Percentiles rank a stretch among this genome's conserved stretches.
phyloP scores from a whole-genome alignment of 2,888 invertebrate species.

The Elmis aenea region DNA sequence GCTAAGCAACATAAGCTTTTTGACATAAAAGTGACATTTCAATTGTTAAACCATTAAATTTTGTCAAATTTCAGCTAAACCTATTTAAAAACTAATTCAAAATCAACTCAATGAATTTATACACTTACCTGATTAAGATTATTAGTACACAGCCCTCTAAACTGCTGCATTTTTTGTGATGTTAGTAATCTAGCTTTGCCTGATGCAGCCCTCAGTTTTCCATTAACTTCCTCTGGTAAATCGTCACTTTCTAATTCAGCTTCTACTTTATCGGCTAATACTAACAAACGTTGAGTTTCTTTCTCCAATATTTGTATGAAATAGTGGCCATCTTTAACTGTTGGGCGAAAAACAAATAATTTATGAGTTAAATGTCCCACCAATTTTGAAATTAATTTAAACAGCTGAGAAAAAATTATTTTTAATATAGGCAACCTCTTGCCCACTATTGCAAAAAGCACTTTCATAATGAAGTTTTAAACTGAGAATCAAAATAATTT shows the following conservation, averaged over 20 bases:
- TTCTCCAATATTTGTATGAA: slow-evolving; percentile 70
- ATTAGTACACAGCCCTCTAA: slow-evolving; percentile 63
- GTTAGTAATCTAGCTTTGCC: slow-evolving; percentile 88
- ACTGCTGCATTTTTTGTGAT: slow-evolving; percentile 92
- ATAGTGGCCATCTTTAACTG: slow-evolving; percentile 69
- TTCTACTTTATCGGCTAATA: slow-evolving; percentile 64
- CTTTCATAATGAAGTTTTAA: too few relatives aligned
- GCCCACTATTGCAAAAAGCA: too few relatives aligned
- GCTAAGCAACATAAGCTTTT: too few relatives aligned
- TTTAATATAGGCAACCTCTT: too few relatives aligned
- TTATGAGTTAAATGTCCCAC: neutral
- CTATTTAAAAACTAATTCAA: neutral
- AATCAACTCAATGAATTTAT: neutral
- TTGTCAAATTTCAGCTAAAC: slow-evolving; percentile 1
- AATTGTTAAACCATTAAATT: too few relatives aligned
- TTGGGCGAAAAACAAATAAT: slow-evolving; percentile 19
- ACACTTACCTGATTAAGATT: slow-evolving; percentile 41
- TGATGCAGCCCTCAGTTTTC: slow-evolving; percentile 78
- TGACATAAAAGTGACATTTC: too few relatives aligned
- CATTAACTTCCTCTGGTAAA: slow-evolving; percentile 73
- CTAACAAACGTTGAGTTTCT: slow-evolving; percentile 66
- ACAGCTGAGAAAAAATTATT: too few relatives aligned
- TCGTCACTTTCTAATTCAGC: slow-evolving; percentile 57
- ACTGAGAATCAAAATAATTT: too few relatives aligned
- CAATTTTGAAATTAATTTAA: too few relatives aligned